phyloP scores from a whole-genome alignment of 2,113 vertebrate genomes.

The Hippopotamus amphibius region DNA sequence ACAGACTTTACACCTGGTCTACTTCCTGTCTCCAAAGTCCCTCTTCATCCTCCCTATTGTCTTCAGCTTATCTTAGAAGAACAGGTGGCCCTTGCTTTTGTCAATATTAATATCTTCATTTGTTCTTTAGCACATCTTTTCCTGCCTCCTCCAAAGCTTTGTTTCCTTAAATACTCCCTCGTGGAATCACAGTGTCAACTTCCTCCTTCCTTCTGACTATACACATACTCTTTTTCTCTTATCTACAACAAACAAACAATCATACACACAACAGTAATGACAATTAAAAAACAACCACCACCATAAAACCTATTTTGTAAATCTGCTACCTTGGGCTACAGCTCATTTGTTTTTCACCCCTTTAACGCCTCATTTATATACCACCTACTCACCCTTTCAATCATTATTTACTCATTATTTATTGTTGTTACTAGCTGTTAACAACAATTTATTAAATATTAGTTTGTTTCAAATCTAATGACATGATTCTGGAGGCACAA shows the following conservation, averaged over 20 bases:
- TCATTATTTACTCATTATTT: constrained; percentile 8
- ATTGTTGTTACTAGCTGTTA: background rate
- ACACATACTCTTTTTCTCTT: background rate
- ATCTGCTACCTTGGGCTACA: background rate
- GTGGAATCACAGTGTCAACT: background rate
- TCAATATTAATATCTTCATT: background rate
- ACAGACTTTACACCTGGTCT: background rate
- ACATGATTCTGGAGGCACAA: background rate
- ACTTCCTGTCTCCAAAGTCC: background rate
- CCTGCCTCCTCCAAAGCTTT: background rate
- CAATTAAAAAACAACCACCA: background rate
- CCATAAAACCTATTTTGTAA: background rate
- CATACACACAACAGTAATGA: background rate
- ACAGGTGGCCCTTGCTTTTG: background rate
- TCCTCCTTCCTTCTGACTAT: background rate
- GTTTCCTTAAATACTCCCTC: background rate
- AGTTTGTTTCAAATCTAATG: constrained; percentile 37
- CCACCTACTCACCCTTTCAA: background rate
- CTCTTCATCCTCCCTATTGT: background rate
- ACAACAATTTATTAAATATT: background rate
- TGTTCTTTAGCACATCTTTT: background rate
- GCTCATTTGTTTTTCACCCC: background rate
- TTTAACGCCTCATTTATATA: background rate
- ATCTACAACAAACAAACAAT: background rate
- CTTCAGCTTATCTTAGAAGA: background rate